A percentile compares a stretch with the other conserved stretches of the same genome.
Conservation (phyloP, 1,140 invertebrate species). For the Eriosoma lanigerum region DNA sequence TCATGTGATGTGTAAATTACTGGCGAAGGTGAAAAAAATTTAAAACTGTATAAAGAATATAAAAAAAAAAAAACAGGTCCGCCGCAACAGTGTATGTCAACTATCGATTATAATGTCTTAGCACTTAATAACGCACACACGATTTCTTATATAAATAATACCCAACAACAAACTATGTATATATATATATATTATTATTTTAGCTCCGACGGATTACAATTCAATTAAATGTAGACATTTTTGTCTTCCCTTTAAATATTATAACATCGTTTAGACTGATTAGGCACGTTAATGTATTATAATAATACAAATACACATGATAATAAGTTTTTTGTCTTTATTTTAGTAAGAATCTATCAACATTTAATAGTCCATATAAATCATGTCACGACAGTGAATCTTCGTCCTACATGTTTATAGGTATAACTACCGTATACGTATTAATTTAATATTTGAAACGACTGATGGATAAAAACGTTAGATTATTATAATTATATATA, state of each 20-base stretch:
- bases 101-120: constrained; percentile 36
- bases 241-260: too few species aligned
- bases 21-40: neutral
- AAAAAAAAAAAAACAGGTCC: constrained; percentile 28
- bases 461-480: too few species aligned
- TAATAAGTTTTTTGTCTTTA: constrained; percentile 22
- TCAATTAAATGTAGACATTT: constrained; percentile 32
- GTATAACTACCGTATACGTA: too few species aligned
- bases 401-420: constrained; percentile 13
- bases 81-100: constrained; percentile 31
- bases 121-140: constrained; percentile 43
- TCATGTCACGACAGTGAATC: constrained; percentile 21
- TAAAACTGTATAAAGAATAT: too few species aligned
- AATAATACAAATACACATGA: neutral
- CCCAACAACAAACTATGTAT: neutral
- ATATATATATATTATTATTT: neutral
- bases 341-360: constrained; percentile 4
- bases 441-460: too few species aligned
- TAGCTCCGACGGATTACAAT: constrained; percentile 40
- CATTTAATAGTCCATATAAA: constrained; percentile 29
- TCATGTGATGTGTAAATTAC: constrained; percentile 36
- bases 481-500: neutral
- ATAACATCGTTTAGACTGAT: constrained; percentile 27
- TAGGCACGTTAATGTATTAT: constrained; percentile 17
- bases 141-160: neutral